Evolutionary conservation across 2,797 vertebrate genomes (phyloP), one percentile per base, ranked within the genome.

Genomic region (Thripadectes ignobilis): DNA sequence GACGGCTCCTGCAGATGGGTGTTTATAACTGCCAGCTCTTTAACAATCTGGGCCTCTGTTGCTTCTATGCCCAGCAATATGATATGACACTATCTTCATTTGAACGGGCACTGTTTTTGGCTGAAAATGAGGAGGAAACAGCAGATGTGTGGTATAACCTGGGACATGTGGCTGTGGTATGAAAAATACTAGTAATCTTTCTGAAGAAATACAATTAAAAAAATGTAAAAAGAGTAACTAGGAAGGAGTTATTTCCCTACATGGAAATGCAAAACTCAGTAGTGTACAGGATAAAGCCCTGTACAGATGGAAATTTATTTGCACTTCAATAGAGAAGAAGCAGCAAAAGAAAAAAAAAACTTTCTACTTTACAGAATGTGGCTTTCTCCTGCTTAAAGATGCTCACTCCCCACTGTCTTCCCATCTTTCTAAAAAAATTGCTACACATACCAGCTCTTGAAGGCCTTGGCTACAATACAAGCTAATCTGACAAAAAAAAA

Each of bases 21-120:
- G 98, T 99, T 84, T 99, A 99, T 95, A 99, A 99, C 97, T 99
- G 99, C 97, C 99, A 99, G 76, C 98, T 99, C 83, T 99, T 99
- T 93, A 99, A 99, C 98, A 99, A 99, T 97, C 98, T 99, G 97
- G 99, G 99, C 32, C 98, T 99, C 87, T 99, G 99, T 94, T 99
- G 99, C 98, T 99, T 99, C 97, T 99, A 99, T 24, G 99, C 99
- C 59, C 99, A 99, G 98, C 99, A 99, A 96, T 99, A 99, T n/a
- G 99, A 99, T 95, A 99, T 99, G 99, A 99, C 99, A 30, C 98
- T 99, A 66, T 99, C 98, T 62, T 99, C 99, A 0, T 99, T 99
- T 94, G 99, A 99, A 95, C 98, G 99, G 51, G 99, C 99, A 54
- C 97, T 99, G 72, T 98, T 98, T 73, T 97, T 99, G 97, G 99